These are phyloP conservation scores for Benthosema pterotum DNA, from an alignment of 2,797 vertebrate genomes.

Conservation along the genomic window DNA sequence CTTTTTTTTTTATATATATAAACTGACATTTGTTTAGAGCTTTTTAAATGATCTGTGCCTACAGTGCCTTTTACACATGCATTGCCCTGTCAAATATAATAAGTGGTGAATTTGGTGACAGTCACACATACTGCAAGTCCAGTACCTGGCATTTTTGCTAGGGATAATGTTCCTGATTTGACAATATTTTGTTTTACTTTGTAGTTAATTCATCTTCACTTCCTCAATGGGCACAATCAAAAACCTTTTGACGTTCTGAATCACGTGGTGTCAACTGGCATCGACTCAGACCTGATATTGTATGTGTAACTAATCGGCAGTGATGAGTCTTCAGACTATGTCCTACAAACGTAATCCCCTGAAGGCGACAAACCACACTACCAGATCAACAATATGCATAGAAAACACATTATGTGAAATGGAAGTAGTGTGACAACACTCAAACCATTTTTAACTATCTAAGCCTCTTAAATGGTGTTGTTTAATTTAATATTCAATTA, in stretches of 20 bases:
- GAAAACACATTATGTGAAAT: slow-evolving; percentile 32
- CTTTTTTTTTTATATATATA: slow-evolving; percentile 68
- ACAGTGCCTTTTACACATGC: slow-evolving; percentile 56
- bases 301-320: slow-evolving; percentile 56
- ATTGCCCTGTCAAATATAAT: slow-evolving; percentile 56
- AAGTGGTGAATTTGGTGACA: slow-evolving; percentile 62
- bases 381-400: slow-evolving; percentile 6
- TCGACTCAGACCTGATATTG: slow-evolving; percentile 63
- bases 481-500: slow-evolving; percentile 66
- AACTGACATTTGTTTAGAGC: slow-evolving; percentile 69
- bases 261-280: slow-evolving; percentile 36
- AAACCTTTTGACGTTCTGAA: too few relatives aligned
- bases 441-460: slow-evolving; percentile 61
- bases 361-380: slow-evolving; percentile 53
- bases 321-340: slow-evolving; percentile 60
- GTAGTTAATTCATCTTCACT: slow-evolving; percentile 43
- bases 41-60: slow-evolving; percentile 61
- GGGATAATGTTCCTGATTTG: slow-evolving; percentile 24
- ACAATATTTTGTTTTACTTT: slow-evolving; percentile 29
- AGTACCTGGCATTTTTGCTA: too few relatives aligned
- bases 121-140: slow-evolving; percentile 16
- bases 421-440: slow-evolving; percentile 62
- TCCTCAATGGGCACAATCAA: slow-evolving; percentile 12
- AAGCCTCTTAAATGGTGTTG: slow-evolving; percentile 51
- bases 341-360: slow-evolving; percentile 63